phyloP scores from a whole-genome alignment of 2,113 vertebrate genomes.

The Microcebus jonahi region DNA sequence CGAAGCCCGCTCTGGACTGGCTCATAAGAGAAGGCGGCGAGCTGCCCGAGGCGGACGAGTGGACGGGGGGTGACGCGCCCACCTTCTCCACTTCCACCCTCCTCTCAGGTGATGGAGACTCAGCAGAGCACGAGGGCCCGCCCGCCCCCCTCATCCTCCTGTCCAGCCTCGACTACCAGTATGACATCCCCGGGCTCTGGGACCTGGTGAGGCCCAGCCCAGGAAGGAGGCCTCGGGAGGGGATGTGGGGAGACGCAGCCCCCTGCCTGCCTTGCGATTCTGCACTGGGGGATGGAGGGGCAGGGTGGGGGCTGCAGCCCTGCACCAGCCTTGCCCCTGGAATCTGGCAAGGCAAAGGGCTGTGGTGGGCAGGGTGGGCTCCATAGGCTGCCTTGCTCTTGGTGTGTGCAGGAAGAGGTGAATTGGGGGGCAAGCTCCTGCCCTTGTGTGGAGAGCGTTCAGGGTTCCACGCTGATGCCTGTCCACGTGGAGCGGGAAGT shows the following conservation, averaged over 20 bases:
- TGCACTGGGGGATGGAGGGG: background rate
- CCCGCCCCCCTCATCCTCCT: slow-evolving; percentile 89
- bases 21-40: slow-evolving; percentile 78
- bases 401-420: slow-evolving; percentile 87
- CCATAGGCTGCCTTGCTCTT: slow-evolving; percentile 21
- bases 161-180: slow-evolving; percentile 93
- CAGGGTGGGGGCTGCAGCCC: background rate
- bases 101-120: slow-evolving; percentile 95
- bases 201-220: slow-evolving; percentile 90
- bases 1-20: slow-evolving; percentile 74
- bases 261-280: background rate
- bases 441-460: slow-evolving; percentile 95
- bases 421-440: slow-evolving; percentile 91
- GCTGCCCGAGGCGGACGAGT: slow-evolving; percentile 84
- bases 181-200: slow-evolving; percentile 90
- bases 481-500: slow-evolving; percentile 92
- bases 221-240: slow-evolving; percentile 65
- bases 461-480: slow-evolving; percentile 91
- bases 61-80: slow-evolving; percentile 90
- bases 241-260: background rate
- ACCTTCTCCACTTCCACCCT: slow-evolving; percentile 92
- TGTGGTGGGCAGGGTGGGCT: background rate
- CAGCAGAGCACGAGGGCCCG: slow-evolving; percentile 87
- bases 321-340: rapidly evolving
- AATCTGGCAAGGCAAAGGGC: background rate